phyloP scores from a whole-genome alignment of 2,888 invertebrate genomes.

The Fabriciana adippe region DNA sequence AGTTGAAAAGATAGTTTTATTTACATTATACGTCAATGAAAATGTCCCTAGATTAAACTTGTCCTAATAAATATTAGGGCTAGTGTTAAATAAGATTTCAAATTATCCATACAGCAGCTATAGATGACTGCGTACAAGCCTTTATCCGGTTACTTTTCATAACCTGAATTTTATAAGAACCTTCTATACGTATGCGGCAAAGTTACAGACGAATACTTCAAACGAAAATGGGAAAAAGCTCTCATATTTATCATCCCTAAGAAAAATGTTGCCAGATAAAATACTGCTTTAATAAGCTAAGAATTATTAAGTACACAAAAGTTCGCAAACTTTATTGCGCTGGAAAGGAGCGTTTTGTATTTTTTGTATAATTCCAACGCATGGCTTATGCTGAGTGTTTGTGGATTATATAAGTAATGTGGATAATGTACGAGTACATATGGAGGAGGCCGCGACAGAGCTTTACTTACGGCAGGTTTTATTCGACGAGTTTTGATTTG shows the following conservation, averaged over 20 bases:
- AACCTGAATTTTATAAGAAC: too few relatives aligned
- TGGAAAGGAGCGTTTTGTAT: slow-evolving; percentile 1
- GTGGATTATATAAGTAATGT: background rate
- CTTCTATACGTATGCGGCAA: background rate
- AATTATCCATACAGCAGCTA: too few relatives aligned
- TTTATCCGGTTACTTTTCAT: too few relatives aligned
- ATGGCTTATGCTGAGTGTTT: slow-evolving; percentile 3
- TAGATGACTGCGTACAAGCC: too few relatives aligned
- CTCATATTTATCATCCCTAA: slow-evolving; percentile 20
- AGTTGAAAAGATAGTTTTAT: too few relatives aligned
- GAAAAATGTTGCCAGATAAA: slow-evolving; percentile 27
- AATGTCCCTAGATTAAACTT: too few relatives aligned
- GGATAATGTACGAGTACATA: background rate
- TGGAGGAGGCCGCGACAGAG: background rate
- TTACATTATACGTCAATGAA: too few relatives aligned
- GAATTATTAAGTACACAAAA: slow-evolving; percentile 20
- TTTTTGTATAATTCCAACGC: slow-evolving; percentile 16
- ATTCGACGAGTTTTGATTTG: background rate
- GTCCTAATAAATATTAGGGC: too few relatives aligned
- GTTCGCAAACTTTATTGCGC: slow-evolving; percentile 20
- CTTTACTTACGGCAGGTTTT: background rate
- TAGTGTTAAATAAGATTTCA: too few relatives aligned
- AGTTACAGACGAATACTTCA: slow-evolving; percentile 10
- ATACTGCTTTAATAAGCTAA: slow-evolving; percentile 28
- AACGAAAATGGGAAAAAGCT: slow-evolving; percentile 22